Evolutionary conservation across 2,888 invertebrate genomes (phyloP).

Genomic region (Isoperla grammatica): DNA sequence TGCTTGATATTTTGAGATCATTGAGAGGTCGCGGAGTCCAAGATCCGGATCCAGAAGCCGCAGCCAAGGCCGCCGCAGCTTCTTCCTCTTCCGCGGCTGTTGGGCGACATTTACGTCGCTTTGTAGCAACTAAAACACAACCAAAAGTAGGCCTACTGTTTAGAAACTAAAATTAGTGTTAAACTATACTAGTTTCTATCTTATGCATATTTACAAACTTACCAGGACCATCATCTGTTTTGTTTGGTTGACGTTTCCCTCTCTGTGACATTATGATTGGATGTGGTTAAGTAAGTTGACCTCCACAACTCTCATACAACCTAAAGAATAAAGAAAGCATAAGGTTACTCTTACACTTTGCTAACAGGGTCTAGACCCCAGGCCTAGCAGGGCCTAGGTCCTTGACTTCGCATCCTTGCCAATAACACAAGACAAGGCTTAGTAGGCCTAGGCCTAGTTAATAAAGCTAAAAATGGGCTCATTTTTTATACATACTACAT

Average conservation of each 20-base stretch:
- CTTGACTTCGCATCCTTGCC: too few relatives aligned
- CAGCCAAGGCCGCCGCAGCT: constrained; percentile 44
- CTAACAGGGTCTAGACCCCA: too few relatives aligned
- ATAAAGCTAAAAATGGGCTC: background rate
- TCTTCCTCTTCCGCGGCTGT: constrained; percentile 51
- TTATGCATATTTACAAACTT: constrained; percentile 10
- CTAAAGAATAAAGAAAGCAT: constrained; percentile 26
- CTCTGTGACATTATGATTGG: constrained; percentile 62
- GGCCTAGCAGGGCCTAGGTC: too few relatives aligned
- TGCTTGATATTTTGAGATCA: constrained; percentile 83
- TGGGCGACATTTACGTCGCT: constrained; percentile 69
- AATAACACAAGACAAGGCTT: background rate
- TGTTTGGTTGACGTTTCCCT: constrained; percentile 65
- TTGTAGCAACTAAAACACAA: constrained; percentile 47
- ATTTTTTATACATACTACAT: constrained; percentile 52
- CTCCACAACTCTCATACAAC: constrained; percentile 37
- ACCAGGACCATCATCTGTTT: constrained; percentile 58
- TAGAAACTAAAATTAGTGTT: background rate
- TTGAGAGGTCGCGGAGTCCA: constrained; percentile 81
- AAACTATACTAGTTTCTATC: background rate
- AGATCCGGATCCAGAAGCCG: constrained; percentile 25
- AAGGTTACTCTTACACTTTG: too few relatives aligned
- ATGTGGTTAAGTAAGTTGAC: constrained; percentile 32
- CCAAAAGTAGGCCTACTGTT: background rate
- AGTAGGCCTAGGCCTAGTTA: constrained; percentile 1